These are phyloP conservation scores for Steatocranus sp. DNA, from an alignment of 2,797 vertebrate species.

Conservation along the genomic window DNA sequence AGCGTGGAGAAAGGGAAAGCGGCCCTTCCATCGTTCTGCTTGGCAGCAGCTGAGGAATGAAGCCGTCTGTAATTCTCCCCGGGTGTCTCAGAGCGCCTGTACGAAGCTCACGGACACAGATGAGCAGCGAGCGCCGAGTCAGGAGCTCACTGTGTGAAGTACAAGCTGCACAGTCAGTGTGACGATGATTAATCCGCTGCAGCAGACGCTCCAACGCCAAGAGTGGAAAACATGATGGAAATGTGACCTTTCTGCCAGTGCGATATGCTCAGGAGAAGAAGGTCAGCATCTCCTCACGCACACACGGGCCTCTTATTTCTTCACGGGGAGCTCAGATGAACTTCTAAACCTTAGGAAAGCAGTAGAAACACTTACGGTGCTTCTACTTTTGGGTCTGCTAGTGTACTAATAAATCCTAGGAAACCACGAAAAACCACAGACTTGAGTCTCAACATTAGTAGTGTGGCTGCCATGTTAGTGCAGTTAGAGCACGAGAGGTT, in stretches of 20 bases:
- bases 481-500: neutral
- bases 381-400: neutral
- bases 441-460: neutral
- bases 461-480: neutral
- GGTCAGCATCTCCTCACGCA: neutral
- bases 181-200: neutral
- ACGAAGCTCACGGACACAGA: neutral
- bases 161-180: neutral
- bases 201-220: neutral
- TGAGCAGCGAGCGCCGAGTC: neutral
- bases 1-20: neutral
- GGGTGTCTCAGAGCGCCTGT: neutral
- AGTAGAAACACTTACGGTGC: neutral
- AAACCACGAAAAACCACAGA: neutral
- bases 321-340: neutral
- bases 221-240: neutral
- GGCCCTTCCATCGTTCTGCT: neutral
- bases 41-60: neutral
- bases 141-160: fast-evolving
- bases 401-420: neutral
- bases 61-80: neutral
- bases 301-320: neutral
- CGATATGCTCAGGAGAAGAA: neutral
- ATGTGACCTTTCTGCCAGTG: neutral
- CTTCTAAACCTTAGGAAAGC: fast-evolving